Percentiles rank a stretch among this genome's conserved stretches.
phyloP scores from a whole-genome alignment of 2,113 vertebrate genomes.

The Murina feae region DNA sequence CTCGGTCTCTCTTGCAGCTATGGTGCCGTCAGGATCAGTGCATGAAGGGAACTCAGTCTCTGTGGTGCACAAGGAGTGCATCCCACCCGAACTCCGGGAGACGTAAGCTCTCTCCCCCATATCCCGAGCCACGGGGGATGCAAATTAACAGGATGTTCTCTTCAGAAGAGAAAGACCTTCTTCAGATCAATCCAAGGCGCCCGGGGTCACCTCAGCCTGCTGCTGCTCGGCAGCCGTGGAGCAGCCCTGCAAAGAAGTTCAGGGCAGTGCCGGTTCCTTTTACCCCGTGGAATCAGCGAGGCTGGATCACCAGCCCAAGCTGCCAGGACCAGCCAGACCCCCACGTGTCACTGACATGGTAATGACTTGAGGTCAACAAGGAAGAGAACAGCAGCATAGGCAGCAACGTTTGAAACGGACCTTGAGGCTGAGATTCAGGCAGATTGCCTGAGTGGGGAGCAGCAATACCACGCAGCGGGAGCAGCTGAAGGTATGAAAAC shows the following conservation, averaged over 20 bases:
- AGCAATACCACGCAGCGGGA: background rate
- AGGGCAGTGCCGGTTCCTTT: background rate
- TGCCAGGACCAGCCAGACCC: background rate
- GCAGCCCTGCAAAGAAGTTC: background rate
- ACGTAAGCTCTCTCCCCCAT: fast-evolving
- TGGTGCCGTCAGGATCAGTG: background rate
- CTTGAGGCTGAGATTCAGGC: background rate
- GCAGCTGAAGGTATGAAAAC: background rate
- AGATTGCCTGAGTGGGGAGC: background rate
- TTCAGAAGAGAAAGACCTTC: background rate
- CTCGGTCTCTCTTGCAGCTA: background rate
- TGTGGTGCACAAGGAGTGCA: fast-evolving
- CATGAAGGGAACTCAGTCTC: background rate
- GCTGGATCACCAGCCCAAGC: background rate
- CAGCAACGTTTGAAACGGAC: background rate
- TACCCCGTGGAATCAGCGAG: background rate
- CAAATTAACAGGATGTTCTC: background rate
- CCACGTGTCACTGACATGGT: background rate
- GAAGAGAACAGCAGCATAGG: background rate
- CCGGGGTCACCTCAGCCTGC: background rate
- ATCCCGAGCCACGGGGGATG: background rate
- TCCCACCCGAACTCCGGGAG: too few species aligned
- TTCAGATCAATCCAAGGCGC: background rate
- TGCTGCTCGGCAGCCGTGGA: background rate
- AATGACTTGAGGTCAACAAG: background rate